Evolutionary conservation across 2,113 vertebrate species (phyloP).

Genomic region (Microcebus murinus): DNA sequence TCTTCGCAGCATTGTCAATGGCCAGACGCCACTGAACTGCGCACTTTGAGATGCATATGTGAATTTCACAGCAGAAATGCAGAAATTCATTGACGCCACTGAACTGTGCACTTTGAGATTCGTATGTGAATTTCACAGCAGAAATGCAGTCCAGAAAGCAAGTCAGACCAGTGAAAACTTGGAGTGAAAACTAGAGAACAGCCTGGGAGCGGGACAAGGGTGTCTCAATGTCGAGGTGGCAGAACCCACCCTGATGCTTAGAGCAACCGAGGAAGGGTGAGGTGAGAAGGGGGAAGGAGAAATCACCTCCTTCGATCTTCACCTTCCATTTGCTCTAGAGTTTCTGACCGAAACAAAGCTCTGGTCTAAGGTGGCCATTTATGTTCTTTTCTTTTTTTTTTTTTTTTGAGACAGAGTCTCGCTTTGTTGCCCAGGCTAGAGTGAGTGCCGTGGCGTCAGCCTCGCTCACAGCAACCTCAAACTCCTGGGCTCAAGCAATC

Average conservation of each 20-base stretch:
- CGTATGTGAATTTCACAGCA: background rate
- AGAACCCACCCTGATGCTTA: background rate
- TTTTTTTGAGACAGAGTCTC: too few species aligned
- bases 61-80: background rate
- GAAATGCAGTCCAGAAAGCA: too few species aligned
- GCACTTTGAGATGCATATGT: background rate
- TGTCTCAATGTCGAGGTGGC: rapidly evolving
- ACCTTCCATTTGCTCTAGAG: background rate
- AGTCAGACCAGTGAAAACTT: background rate
- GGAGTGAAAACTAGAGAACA: background rate
- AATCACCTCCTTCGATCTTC: background rate
- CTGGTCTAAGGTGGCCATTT: background rate
- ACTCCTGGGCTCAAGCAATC: too few species aligned
- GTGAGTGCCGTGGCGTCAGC: too few species aligned
- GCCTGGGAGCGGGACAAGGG: background rate
- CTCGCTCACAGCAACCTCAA: too few species aligned
- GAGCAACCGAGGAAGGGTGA: background rate
- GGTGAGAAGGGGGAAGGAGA: background rate
- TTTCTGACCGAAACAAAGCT: background rate
- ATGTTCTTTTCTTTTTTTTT: background rate
- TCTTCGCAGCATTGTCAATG: background rate
- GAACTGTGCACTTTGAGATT: background rate
- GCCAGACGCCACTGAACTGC: background rate
- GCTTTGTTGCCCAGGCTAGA: too few species aligned
- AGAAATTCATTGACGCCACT: background rate